A percentile compares a stretch with the other conserved stretches of the same genome.
Conservation (phyloP, 2,113 vertebrate genomes). For the Dromas ardeola region DNA sequence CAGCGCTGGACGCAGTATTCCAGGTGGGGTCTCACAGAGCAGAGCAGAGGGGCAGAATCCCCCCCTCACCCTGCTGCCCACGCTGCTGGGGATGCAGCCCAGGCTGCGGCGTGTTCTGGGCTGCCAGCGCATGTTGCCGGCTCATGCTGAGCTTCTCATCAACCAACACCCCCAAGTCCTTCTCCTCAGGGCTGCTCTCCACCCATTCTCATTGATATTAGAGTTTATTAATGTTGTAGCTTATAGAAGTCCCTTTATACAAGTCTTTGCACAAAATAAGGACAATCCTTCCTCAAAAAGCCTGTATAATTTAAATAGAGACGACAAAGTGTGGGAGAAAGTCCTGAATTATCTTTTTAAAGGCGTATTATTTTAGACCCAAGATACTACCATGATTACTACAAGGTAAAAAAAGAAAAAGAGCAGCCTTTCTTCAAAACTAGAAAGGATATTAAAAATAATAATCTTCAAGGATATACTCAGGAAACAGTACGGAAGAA, state of each 20-base stretch:
- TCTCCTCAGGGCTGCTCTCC: not conserved
- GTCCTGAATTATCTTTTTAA: not conserved
- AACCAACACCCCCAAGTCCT: not conserved
- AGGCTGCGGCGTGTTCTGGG: not conserved
- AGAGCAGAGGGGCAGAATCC: no score
- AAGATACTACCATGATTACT: not conserved
- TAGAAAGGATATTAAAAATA: not conserved
- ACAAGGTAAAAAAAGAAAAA: not conserved
- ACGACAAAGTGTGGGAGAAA: not conserved
- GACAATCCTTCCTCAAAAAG: not conserved
- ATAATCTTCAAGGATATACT: not conserved
- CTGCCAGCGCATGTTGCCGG: not conserved
- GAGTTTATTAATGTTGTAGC: not conserved
- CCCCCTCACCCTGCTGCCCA: no score
- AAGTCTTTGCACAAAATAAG: not conserved
- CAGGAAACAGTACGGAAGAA: not conserved
- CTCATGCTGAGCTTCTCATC: not conserved
- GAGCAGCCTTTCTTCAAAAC: not conserved
- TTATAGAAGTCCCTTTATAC: not conserved
- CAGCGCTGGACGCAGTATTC: no score
- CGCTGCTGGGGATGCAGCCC: not conserved
- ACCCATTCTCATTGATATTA: not conserved
- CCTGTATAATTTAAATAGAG: not conserved
- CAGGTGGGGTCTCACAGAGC: no score
- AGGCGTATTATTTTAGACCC: not conserved